Evolutionary conservation across 2,797 vertebrate species (phyloP), one percentile per base, ranked within the genome.

Genomic region (Notolabrus celidotus): DNA sequence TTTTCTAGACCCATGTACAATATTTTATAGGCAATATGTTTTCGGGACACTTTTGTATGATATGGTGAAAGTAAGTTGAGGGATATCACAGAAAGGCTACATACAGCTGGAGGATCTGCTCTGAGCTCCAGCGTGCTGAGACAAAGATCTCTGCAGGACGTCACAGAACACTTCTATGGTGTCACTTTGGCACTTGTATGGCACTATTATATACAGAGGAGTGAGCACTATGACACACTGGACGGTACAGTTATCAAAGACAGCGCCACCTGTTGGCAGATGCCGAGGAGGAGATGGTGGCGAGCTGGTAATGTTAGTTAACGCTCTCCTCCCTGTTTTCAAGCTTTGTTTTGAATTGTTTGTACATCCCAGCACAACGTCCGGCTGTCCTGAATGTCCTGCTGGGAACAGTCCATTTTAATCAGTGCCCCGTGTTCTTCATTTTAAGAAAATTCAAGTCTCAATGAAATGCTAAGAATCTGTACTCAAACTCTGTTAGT

Each of bases 181-280:
- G 86, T 92, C 87, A 92, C 89, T 92, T 91, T 88, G 92, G 92
- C 92, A 93, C 92, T 93, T 92, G 74, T 68, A 92, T 92, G 89
- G 88, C 84, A 89, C 89, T 90, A 85, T 70, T 91, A 92, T 92
- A 77, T 89, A 91, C 87, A 92, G 82, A 90, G 82, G 79, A 89
- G 80, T 85, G 83, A 60, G 86, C 79, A 86, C 82, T 72, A 83
- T 71, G 86, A 91, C 80, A 88, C 70, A 73, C 67, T 65, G 75
- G 83, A 81, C 50, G 20, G 56, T 54, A 84, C 68, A 73, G 49
- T 78, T 73, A 73, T 77, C 65, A 72, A 75, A 73, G 67, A 85
- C 71, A 71, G 75, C 46, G 52, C 73, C 78, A 63, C 67, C 71
- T 76, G 57, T 51, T 23, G 46, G 65, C 54, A 56, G 36, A 55